These are phyloP conservation scores for Craterocephalus amniculus DNA, from an alignment of 2,797 vertebrate genomes.

Conservation along the genomic window DNA sequence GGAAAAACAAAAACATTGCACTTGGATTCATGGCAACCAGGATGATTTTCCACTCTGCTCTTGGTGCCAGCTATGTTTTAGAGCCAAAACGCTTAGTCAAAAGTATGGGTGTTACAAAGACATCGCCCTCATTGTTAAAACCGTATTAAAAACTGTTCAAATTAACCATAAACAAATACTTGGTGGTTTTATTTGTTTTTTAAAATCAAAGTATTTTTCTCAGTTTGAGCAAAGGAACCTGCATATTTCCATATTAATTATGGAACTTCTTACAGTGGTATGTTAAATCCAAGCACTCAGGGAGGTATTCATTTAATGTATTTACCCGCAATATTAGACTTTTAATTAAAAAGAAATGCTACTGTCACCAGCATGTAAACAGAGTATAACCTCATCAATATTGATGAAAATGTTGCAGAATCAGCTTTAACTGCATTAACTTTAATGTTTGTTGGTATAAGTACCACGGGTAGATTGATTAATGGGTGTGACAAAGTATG, in stretches of 20 bases:
- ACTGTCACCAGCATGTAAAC: not conserved
- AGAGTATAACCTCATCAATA: not conserved
- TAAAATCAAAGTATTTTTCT: not conserved
- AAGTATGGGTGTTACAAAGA: constrained; percentile 4
- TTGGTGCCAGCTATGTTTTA: constrained; percentile 36
- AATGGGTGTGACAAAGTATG: not conserved
- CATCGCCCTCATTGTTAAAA: constrained; percentile 4
- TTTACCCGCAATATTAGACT: not conserved
- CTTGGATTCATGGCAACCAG: constrained; percentile 52
- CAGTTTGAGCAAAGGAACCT: too few species aligned
- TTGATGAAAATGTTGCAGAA: not conserved
- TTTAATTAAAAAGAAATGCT: not conserved
- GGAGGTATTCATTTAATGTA: not conserved
- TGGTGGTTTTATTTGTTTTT: not conserved
- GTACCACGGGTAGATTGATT: not conserved
- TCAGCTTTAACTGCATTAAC: not conserved
- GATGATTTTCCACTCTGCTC: constrained; percentile 26
- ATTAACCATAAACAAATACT: constrained; percentile 1
- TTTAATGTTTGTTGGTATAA: not conserved
- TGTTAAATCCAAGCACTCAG: not conserved
- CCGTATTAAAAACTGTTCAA: not conserved
- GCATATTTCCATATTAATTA: not conserved
- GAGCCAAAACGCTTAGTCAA: constrained; percentile 46
- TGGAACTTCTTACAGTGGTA: not conserved
- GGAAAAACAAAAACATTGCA: constrained; percentile 53